A percentile compares a stretch with the other conserved stretches of the same genome.
These are phyloP conservation scores for Piprites chloris DNA, from an alignment of 2,113 vertebrate genomes.

Conservation along the genomic window DNA sequence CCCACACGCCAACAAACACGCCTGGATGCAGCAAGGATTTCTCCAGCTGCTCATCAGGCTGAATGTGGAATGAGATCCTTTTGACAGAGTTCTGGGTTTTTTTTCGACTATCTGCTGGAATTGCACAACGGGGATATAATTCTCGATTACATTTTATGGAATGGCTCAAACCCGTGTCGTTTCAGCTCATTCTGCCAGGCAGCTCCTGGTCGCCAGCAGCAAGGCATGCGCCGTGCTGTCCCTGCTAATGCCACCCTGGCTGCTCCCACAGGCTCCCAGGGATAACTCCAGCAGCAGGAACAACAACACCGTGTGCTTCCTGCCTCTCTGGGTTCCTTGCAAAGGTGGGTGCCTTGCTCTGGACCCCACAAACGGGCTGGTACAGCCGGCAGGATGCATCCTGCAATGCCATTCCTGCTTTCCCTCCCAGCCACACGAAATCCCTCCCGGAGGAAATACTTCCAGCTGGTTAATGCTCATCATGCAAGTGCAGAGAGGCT, in stretches of 20 bases:
- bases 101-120: not conserved
- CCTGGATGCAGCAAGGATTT: not conserved
- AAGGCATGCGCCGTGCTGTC: not conserved
- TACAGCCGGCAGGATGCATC: accelerated
- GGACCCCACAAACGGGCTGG: accelerated
- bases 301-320: accelerated
- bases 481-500: not conserved
- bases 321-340: not conserved
- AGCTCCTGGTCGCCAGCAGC: not conserved
- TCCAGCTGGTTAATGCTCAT: not conserved
- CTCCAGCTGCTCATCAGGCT: not conserved
- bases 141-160: conserved; percentile 9
- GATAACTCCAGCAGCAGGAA: not conserved
- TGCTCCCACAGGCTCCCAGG: not conserved
- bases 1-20: accelerated
- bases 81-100: not conserved
- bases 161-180: not conserved
- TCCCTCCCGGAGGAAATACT: not conserved
- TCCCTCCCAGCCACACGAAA: not conserved
- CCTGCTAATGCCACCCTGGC: accelerated
- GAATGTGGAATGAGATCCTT: not conserved
- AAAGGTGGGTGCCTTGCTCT: not conserved
- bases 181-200: not conserved
- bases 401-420: accelerated
- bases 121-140: not conserved